Percentiles rank a stretch among this genome's conserved stretches.
phyloP scores from a whole-genome alignment of 2,888 invertebrate species.

The Strigamia crassipes region DNA sequence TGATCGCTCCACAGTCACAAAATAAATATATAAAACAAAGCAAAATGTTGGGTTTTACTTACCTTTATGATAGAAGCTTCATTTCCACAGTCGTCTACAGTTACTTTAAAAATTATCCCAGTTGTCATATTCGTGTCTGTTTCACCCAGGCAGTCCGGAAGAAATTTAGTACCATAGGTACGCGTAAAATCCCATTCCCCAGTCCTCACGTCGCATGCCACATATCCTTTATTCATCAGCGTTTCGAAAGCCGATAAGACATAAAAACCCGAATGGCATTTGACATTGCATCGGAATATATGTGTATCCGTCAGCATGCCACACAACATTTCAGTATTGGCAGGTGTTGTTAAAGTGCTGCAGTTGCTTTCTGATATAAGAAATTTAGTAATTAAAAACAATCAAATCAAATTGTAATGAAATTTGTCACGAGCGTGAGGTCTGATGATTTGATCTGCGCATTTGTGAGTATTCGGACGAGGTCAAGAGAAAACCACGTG shows the following conservation, averaged over 20 bases:
- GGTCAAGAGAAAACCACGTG: too few relatives aligned
- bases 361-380: background rate
- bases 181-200: constrained; percentile 31
- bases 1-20: too few relatives aligned
- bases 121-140: background rate
- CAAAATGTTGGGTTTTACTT: background rate
- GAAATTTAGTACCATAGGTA: background rate
- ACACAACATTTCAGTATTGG: background rate
- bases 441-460: too few relatives aligned
- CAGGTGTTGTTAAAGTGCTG: background rate
- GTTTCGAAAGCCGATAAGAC: background rate
- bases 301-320: background rate
- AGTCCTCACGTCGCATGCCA: background rate
- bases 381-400: background rate
- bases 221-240: background rate
- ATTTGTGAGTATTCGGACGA: too few relatives aligned
- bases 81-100: background rate
- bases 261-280: background rate
- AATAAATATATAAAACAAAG: too few relatives aligned
- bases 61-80: background rate
- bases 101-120: background rate
- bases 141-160: constrained; percentile 17
- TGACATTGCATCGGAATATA: background rate
- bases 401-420: background rate
- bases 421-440: too few relatives aligned